Evolutionary conservation across 2,113 vertebrate genomes (phyloP).

Genomic region (Grantiella picta): DNA sequence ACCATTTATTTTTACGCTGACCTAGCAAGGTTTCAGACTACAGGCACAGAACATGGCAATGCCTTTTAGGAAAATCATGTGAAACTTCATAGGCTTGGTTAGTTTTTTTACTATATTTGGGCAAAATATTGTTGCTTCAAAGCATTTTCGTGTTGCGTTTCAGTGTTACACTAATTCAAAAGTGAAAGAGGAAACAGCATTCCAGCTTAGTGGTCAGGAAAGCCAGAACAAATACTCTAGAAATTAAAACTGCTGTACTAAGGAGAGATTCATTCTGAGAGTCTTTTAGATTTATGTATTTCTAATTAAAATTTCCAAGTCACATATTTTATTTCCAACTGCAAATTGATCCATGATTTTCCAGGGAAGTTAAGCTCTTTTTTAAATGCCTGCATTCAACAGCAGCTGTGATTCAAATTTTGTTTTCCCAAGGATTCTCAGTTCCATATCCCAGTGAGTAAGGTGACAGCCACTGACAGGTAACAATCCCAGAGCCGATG

Average conservation of each 20-base stretch:
- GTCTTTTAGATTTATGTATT: not conserved
- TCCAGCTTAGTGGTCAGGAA: not conserved
- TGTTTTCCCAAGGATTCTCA: not conserved
- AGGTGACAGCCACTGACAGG: not conserved
- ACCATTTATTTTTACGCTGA: not conserved
- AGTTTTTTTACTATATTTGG: not conserved
- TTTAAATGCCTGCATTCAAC: not conserved
- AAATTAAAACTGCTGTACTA: not conserved
- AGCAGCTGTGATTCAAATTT: not conserved
- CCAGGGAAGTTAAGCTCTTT: not conserved
- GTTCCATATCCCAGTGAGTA: not conserved
- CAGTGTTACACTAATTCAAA: not conserved
- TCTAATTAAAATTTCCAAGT: not conserved
- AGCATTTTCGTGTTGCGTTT: not conserved
- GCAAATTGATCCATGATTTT: not conserved
- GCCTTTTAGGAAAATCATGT: not conserved
- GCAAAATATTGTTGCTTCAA: not conserved
- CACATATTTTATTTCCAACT: not conserved
- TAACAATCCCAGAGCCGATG: not conserved
- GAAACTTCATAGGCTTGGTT: not conserved
- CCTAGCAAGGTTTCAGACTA: not conserved
- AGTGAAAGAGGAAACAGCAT: not conserved
- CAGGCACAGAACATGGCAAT: not conserved
- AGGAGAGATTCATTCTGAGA: not conserved
- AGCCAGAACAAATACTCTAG: not conserved